Evolutionary conservation across 2,888 invertebrate species (phyloP).

Genomic region (Lucinisca nassula): DNA sequence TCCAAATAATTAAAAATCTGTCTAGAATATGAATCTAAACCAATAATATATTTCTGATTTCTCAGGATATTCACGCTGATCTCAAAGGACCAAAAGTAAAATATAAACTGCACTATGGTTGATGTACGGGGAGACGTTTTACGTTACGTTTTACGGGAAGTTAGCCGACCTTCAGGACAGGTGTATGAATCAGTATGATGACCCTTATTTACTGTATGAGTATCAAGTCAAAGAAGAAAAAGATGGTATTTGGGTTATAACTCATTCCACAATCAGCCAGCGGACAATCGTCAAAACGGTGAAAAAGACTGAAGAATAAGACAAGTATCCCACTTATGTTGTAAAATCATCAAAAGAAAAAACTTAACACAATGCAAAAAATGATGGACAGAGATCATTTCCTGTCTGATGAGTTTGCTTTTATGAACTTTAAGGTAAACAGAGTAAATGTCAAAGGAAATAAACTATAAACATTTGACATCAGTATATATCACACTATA

Average conservation of each 20-base stretch:
- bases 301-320: background rate
- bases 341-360: slow-evolving; percentile 18
- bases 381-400: slow-evolving; percentile 8
- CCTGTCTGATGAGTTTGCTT: slow-evolving; percentile 1
- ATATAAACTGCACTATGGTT: too few relatives aligned
- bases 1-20: too few relatives aligned
- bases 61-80: too few relatives aligned
- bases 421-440: slow-evolving; percentile 20
- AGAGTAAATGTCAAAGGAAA: background rate
- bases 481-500: slow-evolving; percentile 4
- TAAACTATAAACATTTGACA: slow-evolving; percentile 7
- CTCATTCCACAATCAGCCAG: background rate
- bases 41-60: too few relatives aligned
- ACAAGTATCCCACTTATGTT: background rate
- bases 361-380: background rate
- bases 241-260: background rate
- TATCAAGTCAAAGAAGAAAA: slow-evolving; percentile 3
- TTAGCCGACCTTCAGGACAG: background rate
- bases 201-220: slow-evolving; percentile 5
- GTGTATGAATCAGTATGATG: background rate
- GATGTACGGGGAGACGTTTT: too few relatives aligned
- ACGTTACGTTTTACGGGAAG: too few relatives aligned
- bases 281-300: background rate
- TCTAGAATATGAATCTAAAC: too few relatives aligned
- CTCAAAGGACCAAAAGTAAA: too few relatives aligned